Base-by-base conservation (phyloP, 2,797 vertebrate genomes). In the Schizothorax lantsangensis region DNA sequence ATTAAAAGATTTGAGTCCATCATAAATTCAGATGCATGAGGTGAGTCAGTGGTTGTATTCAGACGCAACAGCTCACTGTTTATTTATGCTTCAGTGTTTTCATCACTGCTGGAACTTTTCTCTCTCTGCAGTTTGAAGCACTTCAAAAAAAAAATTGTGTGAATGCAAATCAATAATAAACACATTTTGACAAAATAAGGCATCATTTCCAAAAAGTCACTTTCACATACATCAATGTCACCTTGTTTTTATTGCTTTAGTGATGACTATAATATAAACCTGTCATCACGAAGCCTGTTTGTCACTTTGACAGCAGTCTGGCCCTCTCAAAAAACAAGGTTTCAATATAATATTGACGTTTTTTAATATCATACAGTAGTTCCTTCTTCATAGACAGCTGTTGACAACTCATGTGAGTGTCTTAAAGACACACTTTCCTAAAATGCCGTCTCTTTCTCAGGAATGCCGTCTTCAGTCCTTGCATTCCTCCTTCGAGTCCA, bases 1-100 rank as follows among this genome's bases (percentile, higher is more conserved):
- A 75, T 84, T 36, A n/a, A 80, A 79, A 85, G 17, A 43, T 82
- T 75, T 33, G 47, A 68, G 78, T 14, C 62, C 9, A 84, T 81
- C 47, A 81, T 75, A 40, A 80, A 77, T 64, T 68, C 71, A 54
- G n/a, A 40, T 68, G 21, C 33, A 2, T 5, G 30, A 62, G 74
- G 33, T 52, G 69, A 87, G 62, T 84, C 75, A 88, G 43, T 80
- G 57, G 33, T 45, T 72, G 68, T 40, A 68, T 84, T 87, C 69
- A 87, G 52, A 87, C 9, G 9, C 6, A 49, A 62, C 64, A 49
- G 69, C 73, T 88, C 79, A 57, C 84, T 79, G 81, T 81, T 81
- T 87, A 75, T 85, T 80, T 72, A 59, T 40, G 45, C 87, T 30
- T 77, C 4, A 69, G 52, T 66, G 80, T 77, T 84, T 43, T 78